A percentile compares a stretch with the other conserved stretches of the same genome.
phyloP scores from a whole-genome alignment of 2,113 vertebrate genomes.

The Tupaia tana region DNA sequence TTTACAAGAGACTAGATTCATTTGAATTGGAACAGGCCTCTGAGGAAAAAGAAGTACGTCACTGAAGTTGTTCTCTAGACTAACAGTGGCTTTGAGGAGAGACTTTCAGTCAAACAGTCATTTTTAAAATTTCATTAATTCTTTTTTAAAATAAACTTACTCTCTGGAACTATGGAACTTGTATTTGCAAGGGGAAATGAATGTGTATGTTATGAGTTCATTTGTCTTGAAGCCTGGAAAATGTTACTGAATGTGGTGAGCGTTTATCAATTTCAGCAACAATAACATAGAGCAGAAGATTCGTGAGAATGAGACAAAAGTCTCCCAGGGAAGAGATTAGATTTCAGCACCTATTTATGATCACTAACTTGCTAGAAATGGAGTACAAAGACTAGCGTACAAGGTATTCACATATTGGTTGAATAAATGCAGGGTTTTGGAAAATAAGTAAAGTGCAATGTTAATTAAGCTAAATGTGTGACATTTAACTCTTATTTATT shows the following conservation, averaged over 20 bases:
- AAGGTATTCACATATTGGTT: not conserved
- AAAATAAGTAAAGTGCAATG: not conserved
- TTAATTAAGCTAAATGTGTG: not conserved
- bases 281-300: not conserved
- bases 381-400: not conserved
- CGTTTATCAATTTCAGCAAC: constrained; percentile 59
- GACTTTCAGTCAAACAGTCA: constrained; percentile 51
- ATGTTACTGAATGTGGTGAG: constrained; percentile 45
- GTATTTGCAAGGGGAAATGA: constrained; percentile 52
- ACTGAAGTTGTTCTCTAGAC: constrained; percentile 33
- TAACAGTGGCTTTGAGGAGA: constrained; percentile 60
- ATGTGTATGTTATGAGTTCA: constrained; percentile 70
- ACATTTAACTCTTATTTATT: not conserved
- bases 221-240: constrained; percentile 68
- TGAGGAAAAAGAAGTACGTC: constrained; percentile 53
- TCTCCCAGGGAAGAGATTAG: not conserved
- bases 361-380: not conserved
- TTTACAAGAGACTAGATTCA: not conserved
- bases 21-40: constrained; percentile 66
- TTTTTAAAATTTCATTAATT: constrained; percentile 75
- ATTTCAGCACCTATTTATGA: not conserved
- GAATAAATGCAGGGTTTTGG: not conserved
- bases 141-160: constrained; percentile 69
- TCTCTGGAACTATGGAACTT: constrained; percentile 59
- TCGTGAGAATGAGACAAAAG: not conserved